Base-by-base conservation (phyloP, 1,140 invertebrate species). In the Habropoda laboriosa region DNA sequence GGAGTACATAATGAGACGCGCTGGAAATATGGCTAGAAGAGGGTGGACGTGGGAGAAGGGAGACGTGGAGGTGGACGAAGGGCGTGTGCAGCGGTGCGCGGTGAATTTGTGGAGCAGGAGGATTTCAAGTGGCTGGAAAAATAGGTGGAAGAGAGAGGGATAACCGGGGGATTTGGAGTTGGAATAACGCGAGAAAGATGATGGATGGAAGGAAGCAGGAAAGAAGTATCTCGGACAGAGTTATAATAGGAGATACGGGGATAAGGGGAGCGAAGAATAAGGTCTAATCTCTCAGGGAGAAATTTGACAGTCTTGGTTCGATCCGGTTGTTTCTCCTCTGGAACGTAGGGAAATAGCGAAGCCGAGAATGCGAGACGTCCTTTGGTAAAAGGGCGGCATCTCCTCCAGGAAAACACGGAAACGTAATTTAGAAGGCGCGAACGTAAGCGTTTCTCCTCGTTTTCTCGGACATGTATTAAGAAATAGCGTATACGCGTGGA, bases 1-100 rank as follows among this genome's bases (percentile, higher is more conserved):
- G 58, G 24, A 61, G 71, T 42, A 40, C 24, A 49, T 73, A 73
- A 73, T 61, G 71, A 73, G 57, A 73, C 71, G 57, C 7, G 12
- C 42, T 21, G 47, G 70, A 73, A 61, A 61, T 61, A 61, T 60
- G 70, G 57, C 18, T 18, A 13, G 21, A 12, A 8, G 18, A 30
- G 16, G 12, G 2, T 6, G 35, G 32, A 16, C 12, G 30, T 49
- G 3, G 21, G 13, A 38, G 4, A 8, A 1, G 40, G 0, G 16
- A 30, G 16, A 27, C 10, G 4, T 0, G 2, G 8, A 27, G 24
- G 12, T n/a, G n/a, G n/a, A n/a, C n/a, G 0, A n/a, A 32, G 6
- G 3, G 10, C 3, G 10, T 32, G n/a, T n/a, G n/a, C n/a, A n/a
- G n/a, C 1, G 57, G 21, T 12, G 21, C 16, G 42, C 27, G 42